A percentile compares a stretch with the other conserved stretches of the same genome.
Conservation (phyloP, 1,140 invertebrate genomes). For the Physella acuta region DNA sequence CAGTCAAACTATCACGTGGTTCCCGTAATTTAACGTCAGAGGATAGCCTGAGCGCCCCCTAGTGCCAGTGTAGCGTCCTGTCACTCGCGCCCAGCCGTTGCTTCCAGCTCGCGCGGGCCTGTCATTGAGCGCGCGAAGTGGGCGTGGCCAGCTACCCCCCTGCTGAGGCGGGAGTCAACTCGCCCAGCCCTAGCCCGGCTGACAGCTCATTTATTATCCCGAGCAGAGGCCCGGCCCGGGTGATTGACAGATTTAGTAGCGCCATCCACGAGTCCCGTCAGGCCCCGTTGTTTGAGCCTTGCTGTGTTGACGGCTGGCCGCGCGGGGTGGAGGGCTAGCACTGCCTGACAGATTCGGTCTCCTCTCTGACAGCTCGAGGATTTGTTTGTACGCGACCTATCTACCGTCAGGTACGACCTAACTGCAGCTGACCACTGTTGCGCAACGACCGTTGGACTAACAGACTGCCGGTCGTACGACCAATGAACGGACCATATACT, state of each 20-base stretch:
- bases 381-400: slow-evolving; percentile 34
- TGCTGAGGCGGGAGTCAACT: slow-evolving; percentile 40
- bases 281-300: slow-evolving; percentile 51
- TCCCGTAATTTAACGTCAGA: slow-evolving; percentile 15
- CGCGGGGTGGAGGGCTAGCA: slow-evolving; percentile 22
- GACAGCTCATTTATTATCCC: slow-evolving; percentile 58
- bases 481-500: too few species aligned
- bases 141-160: slow-evolving; percentile 32
- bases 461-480: too few species aligned
- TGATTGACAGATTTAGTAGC: slow-evolving; percentile 58
- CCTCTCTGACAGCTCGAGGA: slow-evolving; percentile 22
- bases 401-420: slow-evolving; percentile 28
- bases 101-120: slow-evolving; percentile 24
- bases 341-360: slow-evolving; percentile 18
- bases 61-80: slow-evolving; percentile 5
- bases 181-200: slow-evolving; percentile 43
- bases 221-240: slow-evolving; percentile 12
- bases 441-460: slow-evolving; percentile 36
- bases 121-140: slow-evolving; percentile 25
- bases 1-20: too few species aligned
- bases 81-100: slow-evolving; percentile 11
- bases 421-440: slow-evolving; percentile 34
- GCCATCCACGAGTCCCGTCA: slow-evolving; percentile 53
- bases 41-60: background rate
- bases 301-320: slow-evolving; percentile 51